Percentiles rank a stretch among this genome's conserved stretches.
phyloP scores from a whole-genome alignment of 2,888 invertebrate genomes.

The Trissolcus japonicus region DNA sequence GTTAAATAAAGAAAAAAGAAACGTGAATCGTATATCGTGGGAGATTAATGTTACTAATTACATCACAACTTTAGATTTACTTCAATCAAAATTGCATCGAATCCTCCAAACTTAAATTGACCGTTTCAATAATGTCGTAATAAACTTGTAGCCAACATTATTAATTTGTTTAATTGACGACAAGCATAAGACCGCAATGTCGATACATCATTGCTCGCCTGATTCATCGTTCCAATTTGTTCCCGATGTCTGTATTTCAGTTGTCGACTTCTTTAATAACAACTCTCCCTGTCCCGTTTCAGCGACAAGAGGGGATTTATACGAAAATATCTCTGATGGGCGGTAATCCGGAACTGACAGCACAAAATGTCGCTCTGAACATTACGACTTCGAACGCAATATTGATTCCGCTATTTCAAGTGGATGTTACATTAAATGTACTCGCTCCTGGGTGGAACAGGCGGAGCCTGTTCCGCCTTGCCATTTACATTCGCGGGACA shows the following conservation, averaged over 20 bases:
- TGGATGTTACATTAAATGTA: constrained; percentile 49
- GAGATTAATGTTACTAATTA: too few species aligned
- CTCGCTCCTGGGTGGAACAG: constrained; percentile 69
- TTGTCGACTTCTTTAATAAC: not conserved
- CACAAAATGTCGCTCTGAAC: constrained; percentile 23
- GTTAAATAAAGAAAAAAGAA: too few species aligned
- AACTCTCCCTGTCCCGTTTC: not conserved
- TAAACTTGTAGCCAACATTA: too few species aligned
- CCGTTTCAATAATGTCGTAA: too few species aligned
- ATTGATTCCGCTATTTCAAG: constrained; percentile 48
- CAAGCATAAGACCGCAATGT: not conserved
- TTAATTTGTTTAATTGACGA: too few species aligned
- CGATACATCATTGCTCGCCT: not conserved
- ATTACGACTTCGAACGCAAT: constrained; percentile 32
- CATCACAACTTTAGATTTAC: too few species aligned
- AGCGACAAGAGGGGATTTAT: not conserved
- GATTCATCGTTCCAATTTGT: not conserved
- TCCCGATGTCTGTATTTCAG: not conserved
- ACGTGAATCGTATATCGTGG: too few species aligned
- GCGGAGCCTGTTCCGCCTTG: constrained; percentile 66
- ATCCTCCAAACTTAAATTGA: too few species aligned
- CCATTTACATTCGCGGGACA: constrained; percentile 57
- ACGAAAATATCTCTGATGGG: not conserved
- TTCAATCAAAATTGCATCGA: too few species aligned
- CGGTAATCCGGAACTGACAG: constrained; percentile 11